phyloP scores from a whole-genome alignment of 53 echinoderm and acorn worm species.

The Stichopus horrens region DNA sequence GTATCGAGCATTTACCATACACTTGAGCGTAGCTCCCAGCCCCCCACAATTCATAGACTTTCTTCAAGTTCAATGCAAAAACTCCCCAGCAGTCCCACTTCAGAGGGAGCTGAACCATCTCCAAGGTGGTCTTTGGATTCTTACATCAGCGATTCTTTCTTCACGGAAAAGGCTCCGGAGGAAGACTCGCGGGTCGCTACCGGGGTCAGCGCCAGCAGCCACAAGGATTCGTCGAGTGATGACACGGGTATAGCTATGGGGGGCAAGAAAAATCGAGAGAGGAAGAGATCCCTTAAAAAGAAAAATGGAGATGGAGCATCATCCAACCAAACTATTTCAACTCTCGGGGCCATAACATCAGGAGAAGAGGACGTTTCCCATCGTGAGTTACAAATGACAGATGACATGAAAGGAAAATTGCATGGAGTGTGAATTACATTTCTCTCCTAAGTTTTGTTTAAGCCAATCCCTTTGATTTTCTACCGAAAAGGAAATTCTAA shows the following conservation, averaged over 20 bases:
- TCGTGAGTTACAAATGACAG: slow-evolving; percentile 8
- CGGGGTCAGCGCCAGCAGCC: slow-evolving; percentile 21
- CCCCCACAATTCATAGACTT: not conserved
- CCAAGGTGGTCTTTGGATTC: slow-evolving; percentile 20
- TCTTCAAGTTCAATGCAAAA: not conserved
- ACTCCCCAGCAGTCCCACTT: not conserved
- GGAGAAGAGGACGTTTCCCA: slow-evolving; percentile 36
- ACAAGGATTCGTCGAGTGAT: slow-evolving; percentile 68
- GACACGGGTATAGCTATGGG: slow-evolving; percentile 59
- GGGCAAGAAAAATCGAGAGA: slow-evolving; percentile 20
- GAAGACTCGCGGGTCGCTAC: not conserved
- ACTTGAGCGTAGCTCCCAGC: not conserved
- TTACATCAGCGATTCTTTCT: not conserved
- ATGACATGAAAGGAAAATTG: not conserved
- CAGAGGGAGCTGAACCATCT: not conserved
- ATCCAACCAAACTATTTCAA: not conserved
- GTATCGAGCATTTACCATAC: not conserved
- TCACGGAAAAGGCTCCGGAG: not conserved
- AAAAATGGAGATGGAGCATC: not conserved
- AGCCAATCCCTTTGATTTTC: too few species aligned
- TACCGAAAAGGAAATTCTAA: too few species aligned
- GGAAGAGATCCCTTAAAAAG: not conserved
- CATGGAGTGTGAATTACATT: not conserved
- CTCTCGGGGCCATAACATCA: slow-evolving; percentile 24
- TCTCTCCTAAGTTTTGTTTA: too few species aligned